phyloP scores from a whole-genome alignment of 1,140 invertebrate genomes.

The Littorina saxatilis region DNA sequence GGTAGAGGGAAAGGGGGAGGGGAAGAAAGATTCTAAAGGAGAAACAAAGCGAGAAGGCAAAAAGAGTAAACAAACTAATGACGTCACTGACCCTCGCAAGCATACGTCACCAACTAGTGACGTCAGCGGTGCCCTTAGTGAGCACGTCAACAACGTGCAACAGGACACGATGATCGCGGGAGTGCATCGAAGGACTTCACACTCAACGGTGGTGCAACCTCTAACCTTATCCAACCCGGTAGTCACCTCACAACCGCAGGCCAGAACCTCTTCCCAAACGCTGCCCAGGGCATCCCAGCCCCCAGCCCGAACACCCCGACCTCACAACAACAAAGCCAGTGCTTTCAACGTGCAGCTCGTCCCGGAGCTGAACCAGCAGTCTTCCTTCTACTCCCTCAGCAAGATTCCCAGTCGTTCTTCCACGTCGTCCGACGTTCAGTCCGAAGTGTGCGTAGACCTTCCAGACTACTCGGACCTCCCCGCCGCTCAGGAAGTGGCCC shows the following conservation, averaged over 20 bases:
- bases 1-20: conserved; percentile 14
- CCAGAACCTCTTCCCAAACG: too few relatives aligned
- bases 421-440: conserved; percentile 40
- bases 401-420: conserved; percentile 42
- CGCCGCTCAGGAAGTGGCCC: conserved; percentile 15
- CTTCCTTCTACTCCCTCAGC: conserved; percentile 38
- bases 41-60: too few relatives aligned
- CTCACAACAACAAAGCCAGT: background rate
- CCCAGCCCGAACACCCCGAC: too few relatives aligned
- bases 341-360: conserved; percentile 12
- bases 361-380: conserved; percentile 28
- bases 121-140: background rate
- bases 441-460: conserved; percentile 48
- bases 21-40: too few relatives aligned
- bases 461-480: conserved; percentile 41
- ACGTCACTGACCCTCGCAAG: background rate
- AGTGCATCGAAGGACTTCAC: background rate
- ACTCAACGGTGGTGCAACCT: background rate
- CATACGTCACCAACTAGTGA: background rate
- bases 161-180: background rate
- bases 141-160: background rate
- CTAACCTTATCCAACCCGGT: background rate
- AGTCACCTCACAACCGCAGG: background rate
- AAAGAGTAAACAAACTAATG: conserved; percentile 30
- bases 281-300: background rate